Percentiles rank a stretch among this genome's conserved stretches.
phyloP scores from a whole-genome alignment of 2,888 invertebrate species.

The Synanthedon myopaeformis region DNA sequence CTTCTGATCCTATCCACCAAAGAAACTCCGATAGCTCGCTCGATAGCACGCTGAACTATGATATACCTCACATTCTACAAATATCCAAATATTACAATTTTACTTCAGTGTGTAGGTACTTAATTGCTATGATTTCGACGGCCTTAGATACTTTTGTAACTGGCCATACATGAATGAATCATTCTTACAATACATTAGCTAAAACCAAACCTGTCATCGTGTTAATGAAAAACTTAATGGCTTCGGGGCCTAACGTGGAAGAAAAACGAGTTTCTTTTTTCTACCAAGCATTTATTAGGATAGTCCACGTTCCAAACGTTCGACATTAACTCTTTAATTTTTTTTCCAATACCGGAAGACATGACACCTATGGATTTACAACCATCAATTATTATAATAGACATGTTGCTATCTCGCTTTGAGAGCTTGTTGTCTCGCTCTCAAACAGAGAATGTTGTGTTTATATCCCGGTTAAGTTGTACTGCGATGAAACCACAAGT shows the following conservation, averaged over 20 bases:
- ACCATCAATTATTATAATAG: conserved; percentile 52
- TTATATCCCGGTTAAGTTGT: no score
- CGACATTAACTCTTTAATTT: conserved; percentile 1
- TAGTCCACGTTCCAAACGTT: not conserved
- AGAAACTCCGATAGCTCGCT: no score
- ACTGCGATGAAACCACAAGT: no score
- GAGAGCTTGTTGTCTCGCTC: not conserved
- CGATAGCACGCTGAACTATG: no score
- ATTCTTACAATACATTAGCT: conserved; percentile 14
- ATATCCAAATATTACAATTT: no score
- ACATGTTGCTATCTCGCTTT: conserved; percentile 17
- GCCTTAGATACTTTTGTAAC: no score
- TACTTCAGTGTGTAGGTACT: no score
- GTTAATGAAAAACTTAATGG: conserved; percentile 28
- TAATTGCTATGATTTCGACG: no score
- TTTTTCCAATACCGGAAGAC: conserved; percentile 44
- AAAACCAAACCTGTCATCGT: conserved; percentile 19
- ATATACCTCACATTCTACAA: no score
- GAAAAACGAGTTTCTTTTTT: not conserved
- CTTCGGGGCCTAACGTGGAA: conserved; percentile 8
- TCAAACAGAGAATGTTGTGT: not conserved
- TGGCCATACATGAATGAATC: conserved; percentile 2
- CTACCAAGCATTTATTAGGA: not conserved
- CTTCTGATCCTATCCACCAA: no score
- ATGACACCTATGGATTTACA: conserved; percentile 52